phyloP scores from a whole-genome alignment of 2,113 vertebrate species.

The Excalfactoria chinensis region DNA sequence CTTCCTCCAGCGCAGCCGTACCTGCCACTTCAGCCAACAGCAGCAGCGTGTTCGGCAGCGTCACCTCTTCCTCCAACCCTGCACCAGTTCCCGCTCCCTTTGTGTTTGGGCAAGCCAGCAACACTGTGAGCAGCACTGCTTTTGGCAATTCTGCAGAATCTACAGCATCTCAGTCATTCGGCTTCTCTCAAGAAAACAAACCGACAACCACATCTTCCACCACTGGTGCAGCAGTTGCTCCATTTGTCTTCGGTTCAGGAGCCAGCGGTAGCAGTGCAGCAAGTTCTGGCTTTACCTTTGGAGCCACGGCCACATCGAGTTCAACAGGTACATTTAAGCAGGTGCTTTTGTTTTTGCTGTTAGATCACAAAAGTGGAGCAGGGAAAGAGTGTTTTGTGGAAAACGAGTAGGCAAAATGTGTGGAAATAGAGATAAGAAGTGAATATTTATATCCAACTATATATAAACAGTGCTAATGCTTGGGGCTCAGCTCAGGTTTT shows the following conservation, averaged over 20 bases:
- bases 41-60: constrained; percentile 81
- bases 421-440: not conserved
- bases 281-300: constrained; percentile 84
- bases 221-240: constrained; percentile 38
- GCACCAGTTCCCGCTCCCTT: constrained; percentile 75
- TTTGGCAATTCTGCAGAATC: constrained; percentile 78
- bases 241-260: constrained; percentile 86
- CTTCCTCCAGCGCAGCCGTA: constrained; percentile 72
- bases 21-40: constrained; percentile 72
- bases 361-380: not conserved
- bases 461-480: not conserved
- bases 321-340: constrained; percentile 82
- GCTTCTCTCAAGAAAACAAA: constrained; percentile 88
- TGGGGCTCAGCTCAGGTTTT: not conserved
- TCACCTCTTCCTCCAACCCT: constrained; percentile 67
- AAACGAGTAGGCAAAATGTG: not conserved
- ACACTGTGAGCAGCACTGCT: constrained; percentile 78
- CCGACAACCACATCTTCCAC: constrained; percentile 76
- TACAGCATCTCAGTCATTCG: constrained; percentile 81
- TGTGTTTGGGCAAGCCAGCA: constrained; percentile 87
- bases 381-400: not conserved
- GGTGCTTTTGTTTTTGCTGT: not conserved
- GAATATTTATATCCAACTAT: not conserved
- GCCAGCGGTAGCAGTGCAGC: constrained; percentile 70
- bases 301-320: constrained; percentile 80